phyloP scores from a whole-genome alignment of 2,797 vertebrate genomes.

The Adrianichthys oophorus region DNA sequence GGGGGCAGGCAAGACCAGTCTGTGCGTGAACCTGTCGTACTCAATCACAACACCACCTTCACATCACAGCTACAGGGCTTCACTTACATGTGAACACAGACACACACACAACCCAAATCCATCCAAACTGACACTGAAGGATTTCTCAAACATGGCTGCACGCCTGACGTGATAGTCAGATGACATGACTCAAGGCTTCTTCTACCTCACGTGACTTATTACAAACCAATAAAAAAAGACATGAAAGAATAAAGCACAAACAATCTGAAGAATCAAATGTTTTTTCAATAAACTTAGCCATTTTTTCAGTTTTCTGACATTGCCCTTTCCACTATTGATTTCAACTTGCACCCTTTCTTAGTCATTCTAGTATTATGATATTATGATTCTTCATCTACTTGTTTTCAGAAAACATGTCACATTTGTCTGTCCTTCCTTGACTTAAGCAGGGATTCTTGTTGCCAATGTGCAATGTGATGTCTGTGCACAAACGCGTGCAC shows the following conservation, averaged over 20 bases:
- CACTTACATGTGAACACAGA: slow-evolving; percentile 16
- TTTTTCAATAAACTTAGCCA: slow-evolving; percentile 4
- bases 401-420: slow-evolving; percentile 6
- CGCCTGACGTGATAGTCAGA: slow-evolving; percentile 43
- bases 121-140: slow-evolving; percentile 32
- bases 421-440: slow-evolving; percentile 11
- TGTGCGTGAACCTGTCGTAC: slow-evolving; percentile 39
- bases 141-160: slow-evolving; percentile 35
- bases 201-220: slow-evolving; percentile 11
- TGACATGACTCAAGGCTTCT: slow-evolving; percentile 41
- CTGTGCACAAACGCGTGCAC: slow-evolving; percentile 14
- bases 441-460: slow-evolving; percentile 10
- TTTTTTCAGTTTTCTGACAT: slow-evolving; percentile 1
- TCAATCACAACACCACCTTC: slow-evolving; percentile 34
- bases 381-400: not conserved
- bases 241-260: slow-evolving; percentile 5
- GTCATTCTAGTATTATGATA: slow-evolving; percentile 9
- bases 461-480: slow-evolving; percentile 24
- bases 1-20: slow-evolving; percentile 16
- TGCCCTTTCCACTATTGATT: not conserved
- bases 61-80: slow-evolving; percentile 36
- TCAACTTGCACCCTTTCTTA: slow-evolving; percentile 3
- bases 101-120: slow-evolving; percentile 38
- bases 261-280: not conserved
- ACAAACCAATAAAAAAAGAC: slow-evolving; percentile 11